phyloP scores from a whole-genome alignment of 2,797 vertebrate species.

The Microctenopoma steveboyesi region DNA sequence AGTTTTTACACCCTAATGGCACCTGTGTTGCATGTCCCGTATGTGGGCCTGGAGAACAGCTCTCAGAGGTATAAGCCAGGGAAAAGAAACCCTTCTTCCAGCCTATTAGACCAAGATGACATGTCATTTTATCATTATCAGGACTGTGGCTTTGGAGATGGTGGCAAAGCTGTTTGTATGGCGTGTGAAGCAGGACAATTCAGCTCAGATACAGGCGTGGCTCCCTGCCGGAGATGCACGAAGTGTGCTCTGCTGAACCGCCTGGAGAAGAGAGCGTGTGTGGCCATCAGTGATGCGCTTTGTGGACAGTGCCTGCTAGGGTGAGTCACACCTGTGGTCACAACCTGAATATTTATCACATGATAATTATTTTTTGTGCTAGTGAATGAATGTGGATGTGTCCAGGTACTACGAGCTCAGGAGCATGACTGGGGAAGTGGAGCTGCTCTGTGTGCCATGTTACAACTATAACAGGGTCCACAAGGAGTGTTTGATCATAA shows the following conservation, averaged over 20 bases:
- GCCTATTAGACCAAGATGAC: no score
- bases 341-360: not conserved
- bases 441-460: slow-evolving; percentile 69
- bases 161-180: slow-evolving; percentile 58
- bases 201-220: slow-evolving; percentile 56
- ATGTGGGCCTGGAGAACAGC: slow-evolving; percentile 70
- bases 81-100: no score
- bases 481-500: slow-evolving; percentile 59
- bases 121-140: slow-evolving; percentile 16
- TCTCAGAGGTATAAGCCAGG: slow-evolving; percentile 62
- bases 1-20: slow-evolving; percentile 68
- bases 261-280: slow-evolving; percentile 47
- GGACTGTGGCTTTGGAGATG: slow-evolving; percentile 77
- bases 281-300: slow-evolving; percentile 36
- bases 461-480: slow-evolving; percentile 38
- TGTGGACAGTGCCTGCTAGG: slow-evolving; percentile 64
- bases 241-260: slow-evolving; percentile 71
- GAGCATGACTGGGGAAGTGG: slow-evolving; percentile 64
- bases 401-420: slow-evolving; percentile 71
- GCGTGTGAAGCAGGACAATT: slow-evolving; percentile 60
- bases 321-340: slow-evolving; percentile 27
- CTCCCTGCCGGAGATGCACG: slow-evolving; percentile 72
- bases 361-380: not conserved
- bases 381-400: not conserved
- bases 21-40: slow-evolving; percentile 63